These are phyloP conservation scores for Babylonia areolata DNA, from an alignment of 1,140 invertebrate species.

Conservation along the genomic window DNA sequence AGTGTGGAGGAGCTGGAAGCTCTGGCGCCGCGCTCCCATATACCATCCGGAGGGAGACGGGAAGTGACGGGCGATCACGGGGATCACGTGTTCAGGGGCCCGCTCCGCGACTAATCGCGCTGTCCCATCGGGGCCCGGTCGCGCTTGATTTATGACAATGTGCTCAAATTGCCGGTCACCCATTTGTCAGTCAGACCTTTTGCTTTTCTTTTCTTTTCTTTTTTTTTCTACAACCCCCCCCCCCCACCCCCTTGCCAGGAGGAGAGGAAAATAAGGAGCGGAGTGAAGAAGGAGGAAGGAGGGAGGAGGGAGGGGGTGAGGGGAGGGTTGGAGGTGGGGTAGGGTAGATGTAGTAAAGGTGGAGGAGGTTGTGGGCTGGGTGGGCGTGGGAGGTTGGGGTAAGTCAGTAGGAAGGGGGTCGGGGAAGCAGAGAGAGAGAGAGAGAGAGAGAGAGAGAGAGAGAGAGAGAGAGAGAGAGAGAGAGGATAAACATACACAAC, in stretches of 20 bases:
- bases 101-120: neutral
- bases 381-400: too few species aligned
- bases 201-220: neutral
- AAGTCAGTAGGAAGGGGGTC: neutral
- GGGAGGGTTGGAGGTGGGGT: neutral
- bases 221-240: too few species aligned
- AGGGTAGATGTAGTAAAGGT: neutral
- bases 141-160: conserved; percentile 1
- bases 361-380: neutral
- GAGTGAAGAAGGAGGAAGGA: neutral
- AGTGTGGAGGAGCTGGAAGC: neutral
- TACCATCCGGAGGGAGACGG: conserved; percentile 2
- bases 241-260: neutral
- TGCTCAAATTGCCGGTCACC: conserved; percentile 6
- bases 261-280: neutral
- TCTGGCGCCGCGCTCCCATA: neutral
- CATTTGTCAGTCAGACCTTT: neutral
- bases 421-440: neutral
- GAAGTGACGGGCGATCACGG: neutral
- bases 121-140: conserved; percentile 9
- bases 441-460: conserved; percentile 21
- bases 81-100: neutral
- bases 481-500: too few species aligned
- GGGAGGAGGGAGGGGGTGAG: neutral
- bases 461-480: neutral